These are phyloP conservation scores for Dioctria linearis DNA, from an alignment of 2,888 invertebrate species.

Conservation along the genomic window DNA sequence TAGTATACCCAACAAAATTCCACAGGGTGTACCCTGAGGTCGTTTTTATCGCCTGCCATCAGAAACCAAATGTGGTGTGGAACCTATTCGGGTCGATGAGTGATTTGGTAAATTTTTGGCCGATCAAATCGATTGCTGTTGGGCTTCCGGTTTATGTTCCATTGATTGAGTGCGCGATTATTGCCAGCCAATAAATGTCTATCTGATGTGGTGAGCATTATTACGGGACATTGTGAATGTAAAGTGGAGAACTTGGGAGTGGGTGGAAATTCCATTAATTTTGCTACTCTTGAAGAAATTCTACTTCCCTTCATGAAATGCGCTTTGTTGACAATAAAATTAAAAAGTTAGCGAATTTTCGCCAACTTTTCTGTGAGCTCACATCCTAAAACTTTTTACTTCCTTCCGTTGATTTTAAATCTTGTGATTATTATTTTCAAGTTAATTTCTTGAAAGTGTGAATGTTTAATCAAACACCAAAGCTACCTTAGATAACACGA, in stretches of 20 bases:
- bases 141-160: constrained; percentile 14
- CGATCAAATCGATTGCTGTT: constrained; percentile 37
- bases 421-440: constrained; percentile 3
- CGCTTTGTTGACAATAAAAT: not conserved
- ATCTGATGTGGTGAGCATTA: not conserved
- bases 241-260: not conserved
- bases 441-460: constrained; percentile 18
- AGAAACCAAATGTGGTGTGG: constrained; percentile 2
- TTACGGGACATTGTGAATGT: not conserved
- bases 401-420: too few species aligned
- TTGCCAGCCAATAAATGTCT: constrained; percentile 27
- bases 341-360: not conserved
- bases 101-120: constrained; percentile 31
- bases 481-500: not conserved
- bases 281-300: constrained; percentile 2
- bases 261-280: constrained; percentile 4
- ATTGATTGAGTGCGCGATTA: constrained; percentile 30
- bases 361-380: too few species aligned
- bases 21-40: not conserved
- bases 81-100: constrained; percentile 9
- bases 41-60: constrained; percentile 15
- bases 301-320: not conserved
- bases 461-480: constrained; percentile 27
- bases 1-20: not conserved
- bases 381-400: too few species aligned